Base-by-base conservation (phyloP, 2,888 invertebrate genomes). In the Hirtodrosophila alboralis region DNA sequence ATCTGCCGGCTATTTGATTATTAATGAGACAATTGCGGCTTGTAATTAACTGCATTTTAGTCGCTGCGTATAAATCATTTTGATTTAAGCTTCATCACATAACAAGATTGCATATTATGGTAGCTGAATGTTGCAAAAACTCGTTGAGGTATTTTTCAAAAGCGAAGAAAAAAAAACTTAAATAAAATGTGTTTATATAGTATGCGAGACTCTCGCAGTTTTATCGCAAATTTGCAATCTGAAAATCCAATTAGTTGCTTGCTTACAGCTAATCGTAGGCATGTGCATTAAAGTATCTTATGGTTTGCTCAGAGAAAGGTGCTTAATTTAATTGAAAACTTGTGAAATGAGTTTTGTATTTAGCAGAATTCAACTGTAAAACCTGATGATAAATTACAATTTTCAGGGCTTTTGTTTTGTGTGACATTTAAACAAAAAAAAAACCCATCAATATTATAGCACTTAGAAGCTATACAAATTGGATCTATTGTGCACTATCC, bases 51-150 rank as follows among this genome's bases (percentile, higher is more conserved):
- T 80, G 77, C 78, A 69, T 51, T 57, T 48, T 26, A 28, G 37
- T 10, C 52, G 68, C 38, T 54, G 77, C 48, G 43, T 41, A 81
- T 78, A 83, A 80, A 80, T 80, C 79, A 80, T 58, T 78, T 60
- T 75, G 86, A 85, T 75, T 85, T 64, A 75, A 78, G 83, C 78
- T 64, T 81, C 81, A 84, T 78, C 78, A 78, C 74, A 67, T 67
- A 81, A 81, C 83, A 74, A 81, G 78, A 84, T 78, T 77, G 51
- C 48, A 62, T 66, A 67, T 84, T 81, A 77, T 76, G 80, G 79
- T 75, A 45, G 45, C 54, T 5, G n/a, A n/a, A n/a, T n/a, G n/a
- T 33, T 13, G 16, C 18, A 43, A 52, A 66, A 71, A 72, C 68
- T 72, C 18, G 78, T 53, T 16, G 36, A 6, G 43, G 38, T 18